Evolutionary conservation across 35 echinoderm and acorn worm species (phyloP).

Genomic region (Anneissia japonica): DNA sequence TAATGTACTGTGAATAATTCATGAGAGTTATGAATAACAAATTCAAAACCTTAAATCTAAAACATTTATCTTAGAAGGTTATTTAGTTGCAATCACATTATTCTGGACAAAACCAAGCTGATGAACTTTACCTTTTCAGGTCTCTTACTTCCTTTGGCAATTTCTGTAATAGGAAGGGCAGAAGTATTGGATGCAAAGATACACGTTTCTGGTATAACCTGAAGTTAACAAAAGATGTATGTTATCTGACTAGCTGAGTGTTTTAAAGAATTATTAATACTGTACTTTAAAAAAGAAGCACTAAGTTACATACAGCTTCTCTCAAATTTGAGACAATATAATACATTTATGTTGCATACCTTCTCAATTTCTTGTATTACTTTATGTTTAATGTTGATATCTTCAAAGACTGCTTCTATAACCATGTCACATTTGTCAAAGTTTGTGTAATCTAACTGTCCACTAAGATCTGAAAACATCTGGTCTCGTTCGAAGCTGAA

Average conservation of each 20-base stretch:
- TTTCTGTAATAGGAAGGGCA: conserved; percentile 81
- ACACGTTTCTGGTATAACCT: conserved; percentile 91
- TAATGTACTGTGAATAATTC: too few species aligned
- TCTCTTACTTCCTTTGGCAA: conserved; percentile 84
- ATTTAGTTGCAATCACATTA: too few species aligned
- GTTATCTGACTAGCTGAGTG: too few species aligned
- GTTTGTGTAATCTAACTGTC: conserved; percentile 71
- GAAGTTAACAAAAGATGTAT: conserved; percentile 13
- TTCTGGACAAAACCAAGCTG: too few species aligned
- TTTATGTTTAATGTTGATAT: conserved; percentile 89
- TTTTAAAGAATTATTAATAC: too few species aligned
- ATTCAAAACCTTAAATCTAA: too few species aligned
- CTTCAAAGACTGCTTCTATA: conserved; percentile 99
- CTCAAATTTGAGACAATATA: neutral
- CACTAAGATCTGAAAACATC: conserved; percentile 68
- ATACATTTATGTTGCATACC: too few species aligned
- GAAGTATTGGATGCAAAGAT: conserved; percentile 98
- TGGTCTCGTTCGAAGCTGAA: conserved; percentile 85
- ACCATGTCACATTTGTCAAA: conserved; percentile 95
- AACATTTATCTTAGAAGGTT: too few species aligned
- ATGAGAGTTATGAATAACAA: too few species aligned
- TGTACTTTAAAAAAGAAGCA: too few species aligned
- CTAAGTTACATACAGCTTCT: neutral
- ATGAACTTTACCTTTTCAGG: conserved; percentile 84
- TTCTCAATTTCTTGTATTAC: conserved; percentile 90